Percentiles rank a stretch among this genome's conserved stretches.
These are phyloP conservation scores for Chelon auratus DNA, from an alignment of 2,797 vertebrate species.

Conservation along the genomic window DNA sequence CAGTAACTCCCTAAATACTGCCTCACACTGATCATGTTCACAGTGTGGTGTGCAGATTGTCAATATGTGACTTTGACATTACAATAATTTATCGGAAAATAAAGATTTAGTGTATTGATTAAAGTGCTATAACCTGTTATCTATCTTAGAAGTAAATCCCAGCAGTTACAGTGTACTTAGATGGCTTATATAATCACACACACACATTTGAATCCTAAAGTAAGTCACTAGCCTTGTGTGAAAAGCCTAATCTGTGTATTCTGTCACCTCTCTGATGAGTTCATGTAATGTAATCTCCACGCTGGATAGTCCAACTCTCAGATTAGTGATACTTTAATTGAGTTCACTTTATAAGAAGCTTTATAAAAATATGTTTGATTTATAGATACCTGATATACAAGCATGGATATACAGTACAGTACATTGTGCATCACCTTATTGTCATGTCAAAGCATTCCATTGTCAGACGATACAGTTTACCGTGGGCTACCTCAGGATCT, in stretches of 20 bases:
- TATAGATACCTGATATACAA: constrained; percentile 76
- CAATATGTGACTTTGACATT: constrained; percentile 1
- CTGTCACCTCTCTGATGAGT: not conserved
- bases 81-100: not conserved
- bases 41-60: not conserved
- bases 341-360: constrained; percentile 82
- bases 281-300: not conserved
- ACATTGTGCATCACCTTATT: constrained; percentile 65
- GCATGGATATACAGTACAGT: constrained; percentile 74
- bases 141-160: not conserved
- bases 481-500: constrained; percentile 56
- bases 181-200: not conserved
- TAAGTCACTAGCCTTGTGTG: not conserved
- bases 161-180: not conserved
- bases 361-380: constrained; percentile 87
- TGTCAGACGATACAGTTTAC: constrained; percentile 59
- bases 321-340: constrained; percentile 73
- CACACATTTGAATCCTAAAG: not conserved
- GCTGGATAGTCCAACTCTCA: not conserved
- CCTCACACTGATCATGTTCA: constrained; percentile 10
- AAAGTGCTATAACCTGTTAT: not conserved
- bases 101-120: not conserved
- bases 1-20: constrained; percentile 33
- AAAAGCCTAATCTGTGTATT: not conserved
- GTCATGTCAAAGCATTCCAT: constrained; percentile 79